Evolutionary conservation across 2,888 invertebrate species (phyloP), one percentile per base, ranked within the genome.

Genomic region (Andrena marginata): DNA sequence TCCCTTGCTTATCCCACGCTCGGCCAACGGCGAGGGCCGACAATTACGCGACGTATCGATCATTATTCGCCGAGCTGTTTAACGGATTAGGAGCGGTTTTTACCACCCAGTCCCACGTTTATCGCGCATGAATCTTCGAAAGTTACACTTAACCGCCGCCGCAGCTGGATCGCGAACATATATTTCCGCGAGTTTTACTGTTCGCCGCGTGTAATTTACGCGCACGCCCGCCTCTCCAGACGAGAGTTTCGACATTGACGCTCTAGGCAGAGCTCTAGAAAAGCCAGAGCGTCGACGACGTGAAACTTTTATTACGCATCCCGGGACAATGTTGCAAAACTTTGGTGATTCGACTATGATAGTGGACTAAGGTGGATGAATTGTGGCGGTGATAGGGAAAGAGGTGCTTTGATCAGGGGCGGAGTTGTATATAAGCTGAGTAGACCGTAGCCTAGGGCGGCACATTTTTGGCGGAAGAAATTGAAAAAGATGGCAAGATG

Each of bases 1-100:
- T 77, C 54, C 64, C 10, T 16, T 35, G 10, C 20, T 4, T 72
- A 54, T 71, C 63, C 48, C 68, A 78, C 56, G 71, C 65, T 82
- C 35, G 56, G 26, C 10, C 51, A 63, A 54, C 69, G 26, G 49
- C 54, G 23, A 33, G 20, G 13, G 26, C 26, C 23, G 74, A 70
- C 65, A 84, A 89, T 90, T 89, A 87, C 81, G 81, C 84, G 85
- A 85, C 13, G 13, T 81, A 86, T 84, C 87, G 87, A 90, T 91
- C 89, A 88, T 88, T 80, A 82, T 70, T 85, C 77, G 82, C 71
- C 70, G 73, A 69, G 78, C 77, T 85, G 86, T 91, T 23, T 88
- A 89, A 89, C 85, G 91, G 88, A 90, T 91, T 89, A 87, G 68
- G 73, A 48, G 67, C 82, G 31, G 64, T 82, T 75, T 75, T 78